Base-by-base conservation (phyloP, 2,113 vertebrate species). In the Peucedramus taeniatus region DNA sequence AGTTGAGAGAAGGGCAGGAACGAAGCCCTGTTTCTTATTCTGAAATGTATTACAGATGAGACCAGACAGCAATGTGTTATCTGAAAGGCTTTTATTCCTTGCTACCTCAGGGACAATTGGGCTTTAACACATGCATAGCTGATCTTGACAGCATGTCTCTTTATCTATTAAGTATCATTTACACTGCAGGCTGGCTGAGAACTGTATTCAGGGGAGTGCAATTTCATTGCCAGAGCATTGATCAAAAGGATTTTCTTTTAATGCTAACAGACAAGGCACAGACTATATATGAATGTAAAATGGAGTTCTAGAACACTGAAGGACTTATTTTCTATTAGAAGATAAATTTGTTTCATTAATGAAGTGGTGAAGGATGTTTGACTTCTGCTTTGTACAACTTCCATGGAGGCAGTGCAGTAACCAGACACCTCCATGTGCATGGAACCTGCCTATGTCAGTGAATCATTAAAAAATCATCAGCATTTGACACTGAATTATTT, bases 101-200 rank as follows among this genome's bases (percentile, higher is more conserved):
- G 12, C 93, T 89, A 24, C 63, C 53, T 71, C 69, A 78, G 87
- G 88, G 70, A 85, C 78, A 85, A 76, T 78, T 92, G 68, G 92
- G 65, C 74, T 84, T 42, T 96, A 84, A 60, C 82, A 83, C 66
- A 81, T 90, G 51, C 44, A 60, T 37, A 83, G 88, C 82, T 92
- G 72, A 70, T 88, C 80, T 54, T 86, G 90, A 88, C 75, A 90
- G 93, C 23, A 1, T 13, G 47, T 64, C 77, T 91, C 51, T 92
- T 53, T 79, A 85, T 69, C 93, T 95, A 37, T 86, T 87, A 96
- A 81, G 50, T 75, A n/a, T 95, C 94, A 89, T 78, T 94, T 95
- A 61, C 66, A 45, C 83, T 71, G 50, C 64, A 79, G 44, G 53
- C 70, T 70, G 88, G 30, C 86, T 68, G 70, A 87, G 77, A 83